phyloP scores from a whole-genome alignment of 2,888 invertebrate genomes.

The Nephrotoma appendiculata region DNA sequence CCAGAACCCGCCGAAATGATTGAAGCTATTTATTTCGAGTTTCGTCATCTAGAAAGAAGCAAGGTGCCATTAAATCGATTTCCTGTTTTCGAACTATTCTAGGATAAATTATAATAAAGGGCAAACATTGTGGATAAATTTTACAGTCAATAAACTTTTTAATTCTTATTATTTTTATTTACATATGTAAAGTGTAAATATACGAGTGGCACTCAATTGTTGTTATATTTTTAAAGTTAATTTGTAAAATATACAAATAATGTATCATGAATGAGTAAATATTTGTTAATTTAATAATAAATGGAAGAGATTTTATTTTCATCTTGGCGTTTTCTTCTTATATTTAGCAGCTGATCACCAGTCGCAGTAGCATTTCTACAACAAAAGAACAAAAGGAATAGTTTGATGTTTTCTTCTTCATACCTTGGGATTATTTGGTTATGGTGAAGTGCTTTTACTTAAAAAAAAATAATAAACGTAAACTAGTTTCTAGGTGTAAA shows the following conservation, averaged over 20 bases:
- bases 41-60: no score
- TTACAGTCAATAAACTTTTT: background rate
- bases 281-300: background rate
- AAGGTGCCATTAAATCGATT: no score
- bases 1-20: no score
- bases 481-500: background rate
- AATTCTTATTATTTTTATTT: background rate
- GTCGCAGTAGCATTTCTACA: background rate
- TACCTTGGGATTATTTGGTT: background rate
- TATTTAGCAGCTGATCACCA: background rate
- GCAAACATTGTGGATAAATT: background rate
- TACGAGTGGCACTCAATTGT: background rate
- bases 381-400: background rate
- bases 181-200: background rate
- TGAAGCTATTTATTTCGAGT: no score
- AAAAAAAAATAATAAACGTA: background rate
- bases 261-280: background rate
- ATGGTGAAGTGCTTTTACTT: background rate
- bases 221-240: background rate
- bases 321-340: background rate
- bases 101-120: no score
- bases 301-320: background rate
- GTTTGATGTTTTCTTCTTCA: background rate
- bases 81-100: no score
- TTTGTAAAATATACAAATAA: background rate